phyloP scores from a whole-genome alignment of 1,140 invertebrate species.

The Penaeus vannamei region DNA sequence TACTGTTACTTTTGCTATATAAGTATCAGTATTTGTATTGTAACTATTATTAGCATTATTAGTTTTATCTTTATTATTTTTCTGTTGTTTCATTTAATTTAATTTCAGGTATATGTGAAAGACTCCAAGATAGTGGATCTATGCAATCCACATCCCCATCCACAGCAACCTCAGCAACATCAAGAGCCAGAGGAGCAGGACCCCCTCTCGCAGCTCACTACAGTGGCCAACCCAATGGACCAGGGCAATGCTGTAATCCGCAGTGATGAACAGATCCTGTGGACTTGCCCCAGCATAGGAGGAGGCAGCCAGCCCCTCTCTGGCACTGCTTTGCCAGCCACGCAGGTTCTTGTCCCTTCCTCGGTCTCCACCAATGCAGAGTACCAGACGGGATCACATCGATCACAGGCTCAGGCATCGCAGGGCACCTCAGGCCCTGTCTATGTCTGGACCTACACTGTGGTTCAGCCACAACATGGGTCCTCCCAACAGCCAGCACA shows the following conservation, averaged over 20 bases:
- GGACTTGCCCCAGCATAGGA: not conserved
- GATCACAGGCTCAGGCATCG: not conserved
- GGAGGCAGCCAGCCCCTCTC: too few relatives aligned
- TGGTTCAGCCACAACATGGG: not conserved
- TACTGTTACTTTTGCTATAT: too few relatives aligned
- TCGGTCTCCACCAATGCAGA: not conserved
- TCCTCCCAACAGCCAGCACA: not conserved
- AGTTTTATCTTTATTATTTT: not conserved
- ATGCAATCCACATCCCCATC: not conserved
- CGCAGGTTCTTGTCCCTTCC: not conserved
- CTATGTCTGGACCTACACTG: constrained; percentile 10
- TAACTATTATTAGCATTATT: too few relatives aligned
- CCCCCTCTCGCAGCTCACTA: not conserved
- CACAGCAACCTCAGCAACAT: not conserved
- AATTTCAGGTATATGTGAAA: not conserved
- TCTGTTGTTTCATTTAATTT: not conserved
- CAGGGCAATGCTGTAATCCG: not conserved
- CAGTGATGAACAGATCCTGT: constrained; percentile 4
- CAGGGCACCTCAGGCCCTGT: not conserved
- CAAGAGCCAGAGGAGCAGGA: not conserved
- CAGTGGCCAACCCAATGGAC: not conserved
- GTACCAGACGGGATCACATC: not conserved
- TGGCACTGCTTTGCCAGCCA: not conserved
- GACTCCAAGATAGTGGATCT: not conserved
- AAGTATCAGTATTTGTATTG: too few relatives aligned